Percentiles rank a stretch among this genome's conserved stretches.
Conservation (phyloP, 2,113 vertebrate species). For the Pungitius pungitius region DNA sequence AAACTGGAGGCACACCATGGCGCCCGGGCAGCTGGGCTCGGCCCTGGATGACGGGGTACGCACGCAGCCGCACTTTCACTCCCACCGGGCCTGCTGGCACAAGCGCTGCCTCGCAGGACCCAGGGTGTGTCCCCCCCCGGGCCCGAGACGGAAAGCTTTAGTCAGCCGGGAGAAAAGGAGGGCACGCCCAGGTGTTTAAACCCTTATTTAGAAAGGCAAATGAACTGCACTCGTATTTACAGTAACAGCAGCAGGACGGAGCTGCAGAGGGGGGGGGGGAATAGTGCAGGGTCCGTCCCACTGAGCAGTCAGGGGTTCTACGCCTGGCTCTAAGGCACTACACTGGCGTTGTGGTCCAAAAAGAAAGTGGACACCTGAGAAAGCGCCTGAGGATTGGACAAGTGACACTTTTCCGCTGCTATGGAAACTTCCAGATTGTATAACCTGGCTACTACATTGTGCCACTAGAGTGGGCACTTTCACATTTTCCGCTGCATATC, state of each 20-base stretch:
- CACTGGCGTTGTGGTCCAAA: background rate
- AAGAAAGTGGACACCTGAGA: background rate
- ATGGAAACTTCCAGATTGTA: background rate
- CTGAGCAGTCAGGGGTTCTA: slow-evolving; percentile 2
- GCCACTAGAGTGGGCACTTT: background rate
- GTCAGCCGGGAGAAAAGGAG: slow-evolving; percentile 23
- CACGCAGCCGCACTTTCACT: background rate
- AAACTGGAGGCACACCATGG: slow-evolving; percentile 80
- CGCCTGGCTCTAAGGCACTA: slow-evolving; percentile 10
- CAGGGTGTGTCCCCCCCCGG: slow-evolving; percentile 51
- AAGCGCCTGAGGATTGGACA: too few relatives aligned
- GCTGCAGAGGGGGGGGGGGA: background rate
- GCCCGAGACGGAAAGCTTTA: slow-evolving; percentile 22
- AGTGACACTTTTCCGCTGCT: too few relatives aligned
- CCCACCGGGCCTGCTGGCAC: slow-evolving; percentile 27
- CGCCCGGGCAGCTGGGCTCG: slow-evolving; percentile 54
- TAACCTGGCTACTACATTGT: background rate
- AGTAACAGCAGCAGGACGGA: background rate
- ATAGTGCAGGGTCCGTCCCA: slow-evolving; percentile 17
- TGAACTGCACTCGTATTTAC: slow-evolving; percentile 24
- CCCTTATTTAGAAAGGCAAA: slow-evolving; percentile 68
- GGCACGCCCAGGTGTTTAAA: slow-evolving; percentile 43
- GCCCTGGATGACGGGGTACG: slow-evolving; percentile 76
- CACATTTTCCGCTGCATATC: background rate
- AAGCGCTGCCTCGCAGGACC: background rate